These are phyloP conservation scores for Poecile atricapillus DNA, from an alignment of 2,113 vertebrate genomes.

Conservation along the genomic window DNA sequence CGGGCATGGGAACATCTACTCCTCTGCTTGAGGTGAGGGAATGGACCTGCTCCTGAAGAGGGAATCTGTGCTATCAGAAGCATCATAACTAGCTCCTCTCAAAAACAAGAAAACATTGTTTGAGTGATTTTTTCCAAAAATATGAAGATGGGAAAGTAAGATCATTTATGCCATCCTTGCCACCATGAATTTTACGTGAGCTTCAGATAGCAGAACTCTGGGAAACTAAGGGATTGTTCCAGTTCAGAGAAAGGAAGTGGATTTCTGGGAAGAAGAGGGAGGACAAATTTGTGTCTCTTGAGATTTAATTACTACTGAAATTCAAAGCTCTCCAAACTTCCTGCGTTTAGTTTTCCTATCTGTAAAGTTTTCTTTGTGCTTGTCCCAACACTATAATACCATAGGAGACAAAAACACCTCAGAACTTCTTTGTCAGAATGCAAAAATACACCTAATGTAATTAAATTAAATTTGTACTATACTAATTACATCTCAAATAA, in stretches of 20 bases:
- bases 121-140: neutral
- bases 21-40: neutral
- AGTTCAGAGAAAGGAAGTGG: neutral
- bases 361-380: neutral
- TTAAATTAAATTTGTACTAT: neutral
- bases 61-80: neutral
- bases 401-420: neutral
- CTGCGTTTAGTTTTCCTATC: neutral
- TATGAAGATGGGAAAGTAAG: neutral
- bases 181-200: neutral
- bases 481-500: neutral
- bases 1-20: rapidly evolving
- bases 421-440: neutral
- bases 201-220: neutral
- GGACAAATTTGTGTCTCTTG: neutral
- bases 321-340: neutral
- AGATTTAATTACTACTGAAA: neutral
- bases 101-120: neutral
- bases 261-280: neutral
- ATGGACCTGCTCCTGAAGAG: neutral
- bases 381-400: neutral
- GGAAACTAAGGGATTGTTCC: neutral
- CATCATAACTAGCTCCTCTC: neutral
- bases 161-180: neutral
- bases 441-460: neutral